Conservation (phyloP, 2,113 vertebrate species). For the Rafetus swinhoei region DNA sequence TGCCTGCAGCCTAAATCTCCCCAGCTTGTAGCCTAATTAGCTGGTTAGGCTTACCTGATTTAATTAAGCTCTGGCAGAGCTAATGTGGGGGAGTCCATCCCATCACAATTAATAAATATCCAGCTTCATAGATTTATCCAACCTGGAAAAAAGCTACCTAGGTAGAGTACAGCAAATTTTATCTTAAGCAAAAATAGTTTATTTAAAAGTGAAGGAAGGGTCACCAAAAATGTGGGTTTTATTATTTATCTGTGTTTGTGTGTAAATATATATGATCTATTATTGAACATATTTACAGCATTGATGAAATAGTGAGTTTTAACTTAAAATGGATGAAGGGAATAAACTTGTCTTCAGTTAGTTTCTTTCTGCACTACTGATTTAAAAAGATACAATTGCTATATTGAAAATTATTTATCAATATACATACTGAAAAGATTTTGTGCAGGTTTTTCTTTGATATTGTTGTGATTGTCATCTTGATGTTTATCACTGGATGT, state of each 20-base stretch:
- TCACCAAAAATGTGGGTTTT: not conserved
- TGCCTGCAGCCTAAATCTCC: not conserved
- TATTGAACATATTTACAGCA: not conserved
- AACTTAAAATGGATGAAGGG: not conserved
- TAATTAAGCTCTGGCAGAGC: not conserved
- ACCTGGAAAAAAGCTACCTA: not conserved
- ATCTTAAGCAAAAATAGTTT: not conserved
- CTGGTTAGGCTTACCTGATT: not conserved
- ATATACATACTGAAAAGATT: not conserved
- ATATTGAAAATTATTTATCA: not conserved
- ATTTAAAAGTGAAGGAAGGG: not conserved
- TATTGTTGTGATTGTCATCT: not conserved
- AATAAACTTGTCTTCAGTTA: not conserved
- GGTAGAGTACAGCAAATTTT: not conserved
- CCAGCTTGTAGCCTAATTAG: not conserved
- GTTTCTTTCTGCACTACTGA: not conserved
- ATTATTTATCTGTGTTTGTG: not conserved
- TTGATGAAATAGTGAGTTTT: not conserved
- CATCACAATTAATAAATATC: not conserved
- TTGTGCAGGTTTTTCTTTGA: not conserved
- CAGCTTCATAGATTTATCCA: not conserved
- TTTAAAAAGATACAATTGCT: not conserved
- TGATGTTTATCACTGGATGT: not conserved
- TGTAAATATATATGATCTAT: not conserved
- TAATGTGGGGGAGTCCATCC: not conserved